These are phyloP conservation scores for Ichneumon xanthorius DNA, from an alignment of 2,888 invertebrate species.

Conservation along the genomic window DNA sequence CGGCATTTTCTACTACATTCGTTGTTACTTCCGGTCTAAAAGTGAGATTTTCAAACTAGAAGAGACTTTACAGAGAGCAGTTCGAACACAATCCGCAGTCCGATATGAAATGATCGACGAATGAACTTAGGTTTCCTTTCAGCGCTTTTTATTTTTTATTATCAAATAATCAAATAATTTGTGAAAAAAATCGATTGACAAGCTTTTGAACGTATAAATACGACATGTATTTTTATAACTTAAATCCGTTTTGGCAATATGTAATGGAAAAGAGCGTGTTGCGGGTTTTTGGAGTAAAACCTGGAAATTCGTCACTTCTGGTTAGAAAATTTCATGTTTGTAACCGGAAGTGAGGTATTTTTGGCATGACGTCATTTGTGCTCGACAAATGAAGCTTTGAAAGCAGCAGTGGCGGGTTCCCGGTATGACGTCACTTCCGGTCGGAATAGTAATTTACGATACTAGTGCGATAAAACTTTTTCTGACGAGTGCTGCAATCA, in stretches of 20 bases:
- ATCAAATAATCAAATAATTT: not conserved
- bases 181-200: slow-evolving; percentile 11
- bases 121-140: not conserved
- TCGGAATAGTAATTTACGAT: no score
- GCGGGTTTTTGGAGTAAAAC: not conserved
- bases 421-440: no score
- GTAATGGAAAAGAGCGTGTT: slow-evolving; percentile 16
- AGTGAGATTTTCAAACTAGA: not conserved
- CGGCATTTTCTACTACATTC: no score
- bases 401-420: no score
- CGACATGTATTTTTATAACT: not conserved
- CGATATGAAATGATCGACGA: not conserved
- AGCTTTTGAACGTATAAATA: slow-evolving; percentile 40
- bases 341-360: not conserved
- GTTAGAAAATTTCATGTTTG: not conserved
- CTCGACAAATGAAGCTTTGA: no score
- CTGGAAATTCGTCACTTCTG: not conserved
- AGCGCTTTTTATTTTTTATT: not conserved
- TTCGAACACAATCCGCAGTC: no score
- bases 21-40: not conserved
- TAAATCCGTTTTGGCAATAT: not conserved
- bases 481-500: no score
- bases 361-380: no score
- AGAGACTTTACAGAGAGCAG: no score
- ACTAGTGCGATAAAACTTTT: no score